Evolutionary conservation across 2,888 invertebrate species (phyloP), one percentile per base, ranked within the genome.

Genomic region (Agonum fuliginosum): DNA sequence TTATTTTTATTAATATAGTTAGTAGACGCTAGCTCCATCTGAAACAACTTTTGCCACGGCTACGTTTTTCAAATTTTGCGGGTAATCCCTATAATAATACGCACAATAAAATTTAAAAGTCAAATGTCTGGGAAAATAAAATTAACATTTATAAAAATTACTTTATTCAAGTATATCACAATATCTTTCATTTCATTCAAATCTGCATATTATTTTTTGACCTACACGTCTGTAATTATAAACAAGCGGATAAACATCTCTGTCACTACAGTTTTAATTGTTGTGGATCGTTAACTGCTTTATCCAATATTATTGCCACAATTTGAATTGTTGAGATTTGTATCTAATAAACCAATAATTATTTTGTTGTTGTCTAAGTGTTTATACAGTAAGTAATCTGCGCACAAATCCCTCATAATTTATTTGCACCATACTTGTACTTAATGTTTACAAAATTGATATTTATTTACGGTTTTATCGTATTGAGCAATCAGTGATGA

Each of bases 401-500:
- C 14, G 17, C 67, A 67, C 37, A 41, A 67, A 41, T 12, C 20
- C n/a, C 20, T 43, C 22, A 41, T 67, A 20, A 4, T 30, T 24
- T 6, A 34, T 71, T 71, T 71, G 22, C 30, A 58, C 34, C 22
- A 37, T 51, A 76, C 76, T 76, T 20, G 3, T 20, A 20, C 30
- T 69, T 34, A 34, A 30, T 65, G 34, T 51, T n/a, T 24, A 67
- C 69, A 34, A 46, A 37, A 19, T 69, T 69, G 14, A 10, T 48
- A 48, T 76, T 69, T 77, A 58, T 70, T 27, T 70, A 20, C 24
- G n/a, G 58, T 24, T 54, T 54, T 37, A 77, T 41, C 54, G 51
- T 51, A 67, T 48, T 77, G 70, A 67, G 67, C 22, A 67, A 37
- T 67, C 67, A 20, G 67, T 37, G 67, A 24, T 19, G 67, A 41